Conservation (phyloP, 1,140 invertebrate species). For the Calliopsis andreniformis region DNA sequence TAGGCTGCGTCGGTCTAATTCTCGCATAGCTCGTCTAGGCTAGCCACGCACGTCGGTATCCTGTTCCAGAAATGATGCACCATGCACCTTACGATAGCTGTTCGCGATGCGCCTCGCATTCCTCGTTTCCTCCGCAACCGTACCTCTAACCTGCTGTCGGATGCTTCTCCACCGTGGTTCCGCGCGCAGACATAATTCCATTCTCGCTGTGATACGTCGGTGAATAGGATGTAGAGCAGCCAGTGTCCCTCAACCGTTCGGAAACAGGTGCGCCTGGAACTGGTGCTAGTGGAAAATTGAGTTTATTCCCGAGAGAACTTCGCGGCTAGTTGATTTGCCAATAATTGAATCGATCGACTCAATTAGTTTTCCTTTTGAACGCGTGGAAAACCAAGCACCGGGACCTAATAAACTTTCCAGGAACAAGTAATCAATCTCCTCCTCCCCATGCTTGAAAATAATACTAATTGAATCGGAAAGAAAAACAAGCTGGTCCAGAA, state of each 20-base stretch:
- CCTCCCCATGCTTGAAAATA: no score
- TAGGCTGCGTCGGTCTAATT: slow-evolving; percentile 46
- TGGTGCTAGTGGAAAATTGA: not conserved
- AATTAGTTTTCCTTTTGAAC: no score
- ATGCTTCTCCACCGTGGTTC: slow-evolving; percentile 33
- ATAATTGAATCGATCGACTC: no score
- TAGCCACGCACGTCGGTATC: slow-evolving; percentile 13
- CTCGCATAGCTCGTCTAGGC: slow-evolving; percentile 19
- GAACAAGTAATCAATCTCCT: no score
- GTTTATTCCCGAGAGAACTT: no score
- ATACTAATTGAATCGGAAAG: no score
- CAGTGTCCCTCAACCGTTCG: slow-evolving; percentile 40
- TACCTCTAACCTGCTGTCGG: slow-evolving; percentile 22
- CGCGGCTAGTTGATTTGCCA: no score
- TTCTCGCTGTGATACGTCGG: slow-evolving; percentile 49
- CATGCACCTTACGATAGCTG: slow-evolving; percentile 33
- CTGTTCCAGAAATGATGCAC: slow-evolving; percentile 35
- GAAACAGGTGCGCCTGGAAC: fast-evolving
- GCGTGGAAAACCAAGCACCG: no score
- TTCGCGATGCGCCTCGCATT: slow-evolving; percentile 15
- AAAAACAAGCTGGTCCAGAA: no score
- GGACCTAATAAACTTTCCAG: no score
- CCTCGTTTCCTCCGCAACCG: slow-evolving; percentile 28
- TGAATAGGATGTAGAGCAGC: slow-evolving; percentile 42
- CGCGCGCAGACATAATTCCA: slow-evolving; percentile 38